Evolutionary conservation across 92 coral and sea anemone genomes (phyloP), one percentile per base, ranked within the genome.

Genomic region (Parazoanthus swiftii): DNA sequence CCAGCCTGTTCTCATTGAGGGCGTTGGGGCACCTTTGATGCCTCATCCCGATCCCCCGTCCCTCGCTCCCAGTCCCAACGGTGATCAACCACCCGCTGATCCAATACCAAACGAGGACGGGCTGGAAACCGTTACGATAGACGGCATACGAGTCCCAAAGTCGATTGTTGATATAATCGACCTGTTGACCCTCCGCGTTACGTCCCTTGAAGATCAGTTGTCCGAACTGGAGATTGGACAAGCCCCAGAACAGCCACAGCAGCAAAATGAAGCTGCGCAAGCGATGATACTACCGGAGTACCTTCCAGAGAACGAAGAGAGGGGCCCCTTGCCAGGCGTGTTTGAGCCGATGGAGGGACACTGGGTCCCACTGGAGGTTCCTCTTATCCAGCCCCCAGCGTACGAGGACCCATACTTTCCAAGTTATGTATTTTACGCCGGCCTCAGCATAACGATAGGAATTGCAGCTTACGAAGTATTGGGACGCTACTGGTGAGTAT

Each of bases 261-360:
- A 50, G 18, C 35, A 35, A 21, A 18, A 50, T 25, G 36, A 25
- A 18, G 42, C 37, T 0, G 56, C 4, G 8, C 33, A 48, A 48
- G 23, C 39, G 18, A 79, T 79, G 66, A 65, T 13, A 18, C 82
- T 50, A 35, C 82, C 67, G 21, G 20, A 16, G 6, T 79, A 79
- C 36, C 66, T 50, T 15, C 82, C 82, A 79, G 82, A 79, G 39
- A 65, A 79, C 67, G 82, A 79, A 21, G 65, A 79, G 66, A 50
- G 56, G 58, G 36, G 43, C 1, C 67, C 82, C 23, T 50, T 79
- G 39, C 82, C 5, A 11, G 16, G 23, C 37, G 6, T 46, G 42
- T 79, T n/a, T 79, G 67, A 79, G 33, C 82, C 82, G 56, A n/a
- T 48, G 9, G 58, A 59, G 56, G 36, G n/a, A 25, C 8, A n/a